These are phyloP conservation scores for Typhlomys cinereus DNA, from an alignment of 2,113 vertebrate species.

Conservation along the genomic window DNA sequence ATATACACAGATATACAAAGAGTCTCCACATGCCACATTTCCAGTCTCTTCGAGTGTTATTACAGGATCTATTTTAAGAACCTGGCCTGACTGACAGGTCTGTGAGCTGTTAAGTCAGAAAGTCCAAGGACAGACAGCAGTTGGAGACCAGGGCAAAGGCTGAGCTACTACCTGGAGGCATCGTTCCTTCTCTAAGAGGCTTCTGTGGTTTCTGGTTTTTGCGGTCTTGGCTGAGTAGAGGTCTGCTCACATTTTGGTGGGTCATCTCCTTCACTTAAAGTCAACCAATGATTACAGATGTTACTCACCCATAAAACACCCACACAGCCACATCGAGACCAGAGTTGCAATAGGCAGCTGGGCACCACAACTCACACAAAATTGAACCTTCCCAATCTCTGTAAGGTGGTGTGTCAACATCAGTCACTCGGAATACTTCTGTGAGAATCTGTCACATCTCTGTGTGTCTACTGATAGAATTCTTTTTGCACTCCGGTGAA, in stretches of 20 bases:
- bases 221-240: not conserved
- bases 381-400: not conserved
- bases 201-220: not conserved
- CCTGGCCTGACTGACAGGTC: rapidly evolving
- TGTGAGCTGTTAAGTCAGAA: not conserved
- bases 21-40: not conserved
- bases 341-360: not conserved
- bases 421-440: not conserved
- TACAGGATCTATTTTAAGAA: not conserved
- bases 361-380: not conserved
- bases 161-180: not conserved
- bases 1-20: not conserved
- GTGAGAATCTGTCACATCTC: not conserved
- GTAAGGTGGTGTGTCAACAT: not conserved
- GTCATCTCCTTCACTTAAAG: not conserved
- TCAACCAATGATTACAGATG: not conserved
- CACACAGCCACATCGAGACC: not conserved
- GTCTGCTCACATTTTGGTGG: not conserved
- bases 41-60: not conserved
- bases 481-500: not conserved
- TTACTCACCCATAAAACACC: not conserved
- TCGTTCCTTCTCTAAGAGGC: not conserved
- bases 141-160: too few relatives aligned
- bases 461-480: not conserved
- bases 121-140: not conserved